Conservation (phyloP, 2,888 invertebrate species). For the Coremacera marginata region DNA sequence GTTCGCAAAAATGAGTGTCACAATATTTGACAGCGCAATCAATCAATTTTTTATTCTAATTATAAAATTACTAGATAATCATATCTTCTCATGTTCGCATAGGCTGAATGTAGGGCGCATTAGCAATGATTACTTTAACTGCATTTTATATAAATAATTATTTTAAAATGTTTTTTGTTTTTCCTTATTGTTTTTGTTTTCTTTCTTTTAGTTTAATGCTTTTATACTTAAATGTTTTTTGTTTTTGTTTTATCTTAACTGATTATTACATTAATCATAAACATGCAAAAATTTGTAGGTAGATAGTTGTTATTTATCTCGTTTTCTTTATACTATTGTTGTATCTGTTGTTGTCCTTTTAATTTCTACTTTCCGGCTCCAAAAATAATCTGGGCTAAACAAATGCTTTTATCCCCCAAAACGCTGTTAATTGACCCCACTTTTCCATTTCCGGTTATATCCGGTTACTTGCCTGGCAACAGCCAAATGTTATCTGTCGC, state of each 20-base stretch:
- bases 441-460: not conserved
- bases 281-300: constrained; percentile 32
- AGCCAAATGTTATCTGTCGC: not conserved
- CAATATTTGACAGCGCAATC: too few species aligned
- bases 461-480: not conserved
- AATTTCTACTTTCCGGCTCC: not conserved
- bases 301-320: constrained; percentile 25
- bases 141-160: not conserved
- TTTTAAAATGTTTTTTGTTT: not conserved
- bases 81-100: not conserved
- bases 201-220: not conserved
- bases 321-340: constrained; percentile 3
- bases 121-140: not conserved
- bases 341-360: not conserved
- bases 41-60: too few species aligned
- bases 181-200: not conserved
- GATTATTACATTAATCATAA: constrained; percentile 10
- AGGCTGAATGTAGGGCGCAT: not conserved
- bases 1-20: too few species aligned
- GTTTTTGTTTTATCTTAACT: constrained; percentile 4
- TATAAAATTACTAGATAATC: too few species aligned
- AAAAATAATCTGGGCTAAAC: not conserved
- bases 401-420: constrained; percentile 7
- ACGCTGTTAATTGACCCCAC: not conserved
- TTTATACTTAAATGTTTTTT: not conserved